phyloP scores from a whole-genome alignment of 1,140 invertebrate genomes.

The Aphelenchoides avenae region DNA sequence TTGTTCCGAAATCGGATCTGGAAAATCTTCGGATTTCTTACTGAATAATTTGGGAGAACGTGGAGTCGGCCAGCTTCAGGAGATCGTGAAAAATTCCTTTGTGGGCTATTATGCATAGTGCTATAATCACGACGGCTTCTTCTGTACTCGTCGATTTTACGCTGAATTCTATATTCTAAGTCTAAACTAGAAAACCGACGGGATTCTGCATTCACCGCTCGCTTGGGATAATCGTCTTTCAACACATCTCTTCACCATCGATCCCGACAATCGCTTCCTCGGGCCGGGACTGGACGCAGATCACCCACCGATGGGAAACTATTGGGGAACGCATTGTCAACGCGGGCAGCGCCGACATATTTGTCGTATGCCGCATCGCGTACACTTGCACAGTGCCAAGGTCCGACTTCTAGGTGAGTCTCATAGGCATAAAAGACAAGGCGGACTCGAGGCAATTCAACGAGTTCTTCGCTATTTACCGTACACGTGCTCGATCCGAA shows the following conservation, averaged over 20 bases:
- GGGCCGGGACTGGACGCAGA: slow-evolving; percentile 70
- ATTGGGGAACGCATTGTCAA: slow-evolving; percentile 88
- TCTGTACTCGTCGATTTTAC: no score
- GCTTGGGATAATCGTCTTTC: not conserved
- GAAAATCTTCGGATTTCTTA: no score
- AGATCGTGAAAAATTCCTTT: no score
- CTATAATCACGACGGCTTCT: no score
- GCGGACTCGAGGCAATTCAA: slow-evolving; percentile 95
- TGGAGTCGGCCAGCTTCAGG: no score
- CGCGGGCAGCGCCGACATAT: slow-evolving; percentile 83
- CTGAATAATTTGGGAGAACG: no score
- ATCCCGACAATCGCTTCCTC: slow-evolving; percentile 47
- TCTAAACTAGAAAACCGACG: slow-evolving; percentile 74
- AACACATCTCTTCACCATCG: slow-evolving; percentile 42
- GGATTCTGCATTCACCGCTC: slow-evolving; percentile 56
- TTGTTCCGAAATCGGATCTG: no score
- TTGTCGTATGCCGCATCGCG: slow-evolving; percentile 77
- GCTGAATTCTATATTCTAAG: no score
- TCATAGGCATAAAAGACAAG: slow-evolving; percentile 73
- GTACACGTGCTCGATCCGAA: slow-evolving; percentile 75
- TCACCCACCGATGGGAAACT: slow-evolving; percentile 97
- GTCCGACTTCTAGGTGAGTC: slow-evolving; percentile 45
- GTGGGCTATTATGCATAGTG: no score
- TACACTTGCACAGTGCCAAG: slow-evolving; percentile 10
- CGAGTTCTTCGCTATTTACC: slow-evolving; percentile 88